Evolutionary conservation across 2,888 invertebrate species (phyloP).

Genomic region (Aphodius sticticus): DNA sequence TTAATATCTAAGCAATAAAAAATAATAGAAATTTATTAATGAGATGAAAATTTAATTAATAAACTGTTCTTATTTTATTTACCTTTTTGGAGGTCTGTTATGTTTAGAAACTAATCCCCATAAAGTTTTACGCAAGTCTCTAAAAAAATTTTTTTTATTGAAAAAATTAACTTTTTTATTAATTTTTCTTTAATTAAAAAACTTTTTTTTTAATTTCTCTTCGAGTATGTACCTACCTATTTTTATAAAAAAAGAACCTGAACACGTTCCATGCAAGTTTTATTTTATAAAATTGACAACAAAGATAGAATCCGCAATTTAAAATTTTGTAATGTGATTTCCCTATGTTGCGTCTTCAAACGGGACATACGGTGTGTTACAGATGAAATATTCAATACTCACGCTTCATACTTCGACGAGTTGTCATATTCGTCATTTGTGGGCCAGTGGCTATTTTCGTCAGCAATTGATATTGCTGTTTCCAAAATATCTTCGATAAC

Average conservation of each 20-base stretch:
- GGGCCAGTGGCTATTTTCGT: background rate
- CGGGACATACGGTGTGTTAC: background rate
- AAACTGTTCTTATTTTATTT: no score
- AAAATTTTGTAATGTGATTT: background rate
- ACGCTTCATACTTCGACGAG: constrained; percentile 4
- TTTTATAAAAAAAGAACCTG: background rate
- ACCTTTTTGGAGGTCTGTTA: no score
- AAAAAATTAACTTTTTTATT: no score
- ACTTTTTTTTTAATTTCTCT: background rate
- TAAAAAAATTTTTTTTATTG: no score
- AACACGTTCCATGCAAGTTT: background rate
- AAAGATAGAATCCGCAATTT: background rate
- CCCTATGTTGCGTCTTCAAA: constrained; percentile 4
- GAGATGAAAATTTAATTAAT: no score
- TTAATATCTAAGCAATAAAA: no score
- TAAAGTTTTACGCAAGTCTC: no score
- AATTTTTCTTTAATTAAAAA: background rate
- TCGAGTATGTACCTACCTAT: background rate
- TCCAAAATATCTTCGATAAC: background rate
- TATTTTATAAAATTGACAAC: background rate
- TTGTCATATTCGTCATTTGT: constrained; percentile 4
- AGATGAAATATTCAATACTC: background rate
- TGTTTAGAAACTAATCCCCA: no score
- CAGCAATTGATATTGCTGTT: constrained; percentile 4
- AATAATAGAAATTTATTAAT: no score